Percentiles rank a stretch among this genome's conserved stretches.
These are phyloP conservation scores for Tetropium fuscum DNA, from an alignment of 2,888 invertebrate species.

Conservation along the genomic window DNA sequence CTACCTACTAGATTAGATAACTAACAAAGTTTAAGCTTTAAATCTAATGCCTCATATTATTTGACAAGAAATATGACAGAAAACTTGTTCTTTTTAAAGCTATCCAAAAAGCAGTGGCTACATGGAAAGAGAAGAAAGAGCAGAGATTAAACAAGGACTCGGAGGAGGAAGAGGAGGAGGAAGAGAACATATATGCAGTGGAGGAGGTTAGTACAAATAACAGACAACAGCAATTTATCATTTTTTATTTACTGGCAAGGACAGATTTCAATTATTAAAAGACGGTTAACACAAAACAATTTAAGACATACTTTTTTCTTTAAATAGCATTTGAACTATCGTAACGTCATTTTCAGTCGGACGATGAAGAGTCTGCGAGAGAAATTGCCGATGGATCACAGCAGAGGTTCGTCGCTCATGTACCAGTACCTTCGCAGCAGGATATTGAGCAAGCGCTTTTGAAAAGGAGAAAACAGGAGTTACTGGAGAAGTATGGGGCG, in stretches of 20 bases:
- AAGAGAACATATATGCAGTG: constrained; percentile 79
- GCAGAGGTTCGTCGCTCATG: constrained; percentile 82
- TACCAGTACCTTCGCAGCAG: constrained; percentile 93
- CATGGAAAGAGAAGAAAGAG: constrained; percentile 79
- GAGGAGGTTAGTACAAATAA: constrained; percentile 66
- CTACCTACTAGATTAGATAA: too few relatives aligned
- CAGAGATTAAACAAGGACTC: constrained; percentile 67
- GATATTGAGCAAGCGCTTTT: constrained; percentile 95
- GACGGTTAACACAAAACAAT: constrained; percentile 1
- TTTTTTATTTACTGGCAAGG: not conserved
- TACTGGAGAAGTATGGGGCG: constrained; percentile 71
- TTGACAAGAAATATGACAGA: too few relatives aligned
- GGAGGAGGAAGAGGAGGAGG: constrained; percentile 74
- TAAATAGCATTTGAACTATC: not conserved
- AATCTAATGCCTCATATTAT: too few relatives aligned
- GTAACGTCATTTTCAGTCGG: constrained; percentile 51
- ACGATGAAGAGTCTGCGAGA: constrained; percentile 57
- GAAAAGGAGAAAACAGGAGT: constrained; percentile 90
- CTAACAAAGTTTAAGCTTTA: too few relatives aligned
- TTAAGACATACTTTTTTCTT: not conserved
- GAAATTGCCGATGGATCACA: constrained; percentile 60
- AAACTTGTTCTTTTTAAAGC: constrained; percentile 63
- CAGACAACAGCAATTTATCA: too few relatives aligned
- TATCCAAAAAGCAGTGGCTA: constrained; percentile 72
- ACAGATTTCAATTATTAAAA: not conserved